A percentile compares a stretch with the other conserved stretches of the same genome.
Conservation (phyloP, 2,888 invertebrate species). For the Hirtodrosophila cameraria region DNA sequence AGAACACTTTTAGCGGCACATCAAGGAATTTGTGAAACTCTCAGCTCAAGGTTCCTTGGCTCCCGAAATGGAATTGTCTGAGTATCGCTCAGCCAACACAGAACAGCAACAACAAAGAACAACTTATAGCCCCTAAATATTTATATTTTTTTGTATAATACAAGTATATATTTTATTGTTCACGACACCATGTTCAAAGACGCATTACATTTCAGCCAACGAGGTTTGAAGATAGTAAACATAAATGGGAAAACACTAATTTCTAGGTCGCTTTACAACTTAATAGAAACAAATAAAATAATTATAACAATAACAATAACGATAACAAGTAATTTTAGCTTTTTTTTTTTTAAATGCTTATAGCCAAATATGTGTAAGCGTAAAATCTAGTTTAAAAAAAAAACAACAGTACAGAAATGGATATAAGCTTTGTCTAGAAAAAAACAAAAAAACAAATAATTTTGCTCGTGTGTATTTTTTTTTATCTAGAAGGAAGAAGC, state of each 20-base stretch:
- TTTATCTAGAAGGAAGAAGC: slow-evolving; percentile 23
- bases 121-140: slow-evolving; percentile 23
- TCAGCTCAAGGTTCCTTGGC: slow-evolving; percentile 3
- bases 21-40: slow-evolving; percentile 16
- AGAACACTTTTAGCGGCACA: slow-evolving; percentile 24
- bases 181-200: slow-evolving; percentile 70
- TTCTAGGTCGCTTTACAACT: slow-evolving; percentile 46
- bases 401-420: slow-evolving; percentile 18
- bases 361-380: slow-evolving; percentile 67
- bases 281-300: slow-evolving; percentile 42
- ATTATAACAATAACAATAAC: slow-evolving; percentile 53
- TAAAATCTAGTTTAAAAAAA: slow-evolving; percentile 52
- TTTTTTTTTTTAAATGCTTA: slow-evolving; percentile 70
- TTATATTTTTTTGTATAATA: slow-evolving; percentile 1
- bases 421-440: slow-evolving; percentile 30
- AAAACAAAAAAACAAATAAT: slow-evolving; percentile 34
- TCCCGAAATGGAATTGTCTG: slow-evolving; percentile 8
- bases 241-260: slow-evolving; percentile 25
- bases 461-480: slow-evolving; percentile 32
- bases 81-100: slow-evolving; percentile 19
- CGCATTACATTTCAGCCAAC: slow-evolving; percentile 72
- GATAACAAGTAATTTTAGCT: slow-evolving; percentile 67
- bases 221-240: slow-evolving; percentile 41
- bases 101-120: neutral
- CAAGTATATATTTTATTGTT: neutral